Base-by-base conservation (phyloP, 2,113 vertebrate species). In the Peucedramus taeniatus region DNA sequence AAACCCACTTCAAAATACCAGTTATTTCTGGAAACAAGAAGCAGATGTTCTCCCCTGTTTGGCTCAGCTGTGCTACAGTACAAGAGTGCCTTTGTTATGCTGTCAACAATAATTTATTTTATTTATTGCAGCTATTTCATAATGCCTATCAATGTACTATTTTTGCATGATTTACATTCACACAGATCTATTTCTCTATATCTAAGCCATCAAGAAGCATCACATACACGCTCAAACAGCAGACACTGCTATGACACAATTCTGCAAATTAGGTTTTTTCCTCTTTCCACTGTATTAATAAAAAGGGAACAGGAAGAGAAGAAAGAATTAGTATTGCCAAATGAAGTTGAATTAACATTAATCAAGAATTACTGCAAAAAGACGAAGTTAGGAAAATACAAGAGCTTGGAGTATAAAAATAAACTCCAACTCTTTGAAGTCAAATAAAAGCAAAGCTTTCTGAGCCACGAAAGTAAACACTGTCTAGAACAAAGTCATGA, bases 1-100 rank as follows among this genome's bases (percentile, higher is more conserved):
- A 96, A 91, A 61, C 1, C 56, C 91, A 90, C 79, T 95, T 97
- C 91, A 94, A 96, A 94, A 97, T 93, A 72, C 53, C 85, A 91
- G 96, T 94, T 95, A 96, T 96, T 97, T 95, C 89, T 96, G 91
- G 93, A 97, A 97, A 97, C 96, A 97, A 97, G 96, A 97, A 97
- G 87, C 92, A 96, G 97, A 96, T 97, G 97, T 96, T 97, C 95
- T 95, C 91, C 69, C 95, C 96, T 92, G 90, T 97, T 95, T 95
- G 93, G 93, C 96, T 96, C 90, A 96, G 97, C 96, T 97, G 88
- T 87, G 89, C 86, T 96, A 90, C 94, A 93, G 84, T 82, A 98
- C 97, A 98, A 97, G 54, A 94, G 89, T 90, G 94, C 86, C 95
- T 97, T 96, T 98, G 97, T 98, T 97, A 93, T 49, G 57, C 90